phyloP scores from a whole-genome alignment of 2,113 vertebrate genomes.

The Dendrocopos noguchii region DNA sequence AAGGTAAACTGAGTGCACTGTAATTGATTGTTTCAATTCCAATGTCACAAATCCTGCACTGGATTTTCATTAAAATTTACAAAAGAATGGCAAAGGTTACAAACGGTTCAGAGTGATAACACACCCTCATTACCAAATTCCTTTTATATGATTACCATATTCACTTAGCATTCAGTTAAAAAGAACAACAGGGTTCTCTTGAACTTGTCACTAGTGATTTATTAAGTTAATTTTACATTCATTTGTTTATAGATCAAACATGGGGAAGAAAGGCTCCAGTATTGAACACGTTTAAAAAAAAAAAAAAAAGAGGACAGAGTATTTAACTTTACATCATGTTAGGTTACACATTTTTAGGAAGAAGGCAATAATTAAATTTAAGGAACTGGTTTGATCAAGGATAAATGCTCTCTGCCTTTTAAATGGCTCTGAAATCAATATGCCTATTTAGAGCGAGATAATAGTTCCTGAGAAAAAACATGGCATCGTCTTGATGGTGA shows the following conservation, averaged over 20 bases:
- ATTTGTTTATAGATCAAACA: constrained; percentile 78
- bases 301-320: neutral
- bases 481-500: neutral
- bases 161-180: constrained; percentile 60
- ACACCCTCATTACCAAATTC: constrained; percentile 38
- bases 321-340: constrained; percentile 45
- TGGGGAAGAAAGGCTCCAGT: constrained; percentile 50
- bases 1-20: neutral
- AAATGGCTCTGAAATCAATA: constrained; percentile 74
- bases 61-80: constrained; percentile 55
- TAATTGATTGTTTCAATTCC: constrained; percentile 40
- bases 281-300: constrained; percentile 64
- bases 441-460: constrained; percentile 54
- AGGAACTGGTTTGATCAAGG: constrained; percentile 54
- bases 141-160: constrained; percentile 31
- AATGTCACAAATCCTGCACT: constrained; percentile 6
- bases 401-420: constrained; percentile 47
- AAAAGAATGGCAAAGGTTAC: constrained; percentile 34
- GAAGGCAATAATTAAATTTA: constrained; percentile 72
- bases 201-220: constrained; percentile 76
- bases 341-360: constrained; percentile 24
- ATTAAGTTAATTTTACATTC: constrained; percentile 78
- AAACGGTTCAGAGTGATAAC: constrained; percentile 37
- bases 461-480: constrained; percentile 18
- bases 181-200: constrained; percentile 57